Percentiles rank a stretch among this genome's conserved stretches.
These are phyloP conservation scores for Drosophila repletoides DNA, from an alignment of 1,140 invertebrate genomes.

Conservation along the genomic window DNA sequence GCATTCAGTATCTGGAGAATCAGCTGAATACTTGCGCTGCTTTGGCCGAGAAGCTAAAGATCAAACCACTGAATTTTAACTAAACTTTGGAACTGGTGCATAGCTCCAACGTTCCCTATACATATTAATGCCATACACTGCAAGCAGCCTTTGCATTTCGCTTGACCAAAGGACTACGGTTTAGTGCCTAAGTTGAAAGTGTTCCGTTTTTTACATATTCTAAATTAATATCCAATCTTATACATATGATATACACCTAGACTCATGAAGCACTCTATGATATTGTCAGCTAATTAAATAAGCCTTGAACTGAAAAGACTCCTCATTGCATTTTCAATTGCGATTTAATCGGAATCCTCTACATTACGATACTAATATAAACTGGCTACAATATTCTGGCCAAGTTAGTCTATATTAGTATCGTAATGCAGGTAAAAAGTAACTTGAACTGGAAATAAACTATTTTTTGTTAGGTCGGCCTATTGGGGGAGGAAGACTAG, in stretches of 20 bases:
- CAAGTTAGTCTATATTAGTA: too few relatives aligned
- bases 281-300: too few relatives aligned
- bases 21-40: conserved; percentile 86
- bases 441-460: too few relatives aligned
- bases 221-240: conserved; percentile 20
- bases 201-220: conserved; percentile 12
- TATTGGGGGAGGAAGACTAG: too few relatives aligned
- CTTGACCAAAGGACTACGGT: conserved; percentile 61
- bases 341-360: too few relatives aligned
- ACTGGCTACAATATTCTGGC: too few relatives aligned
- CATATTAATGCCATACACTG: conserved; percentile 11
- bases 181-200: conserved; percentile 44
- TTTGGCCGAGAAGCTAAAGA: conserved; percentile 84
- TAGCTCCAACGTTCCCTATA: conserved; percentile 28
- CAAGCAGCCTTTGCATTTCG: conserved; percentile 56
- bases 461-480: neutral
- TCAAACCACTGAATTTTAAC: conserved; percentile 83
- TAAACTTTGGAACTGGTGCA: conserved; percentile 12
- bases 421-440: too few relatives aligned
- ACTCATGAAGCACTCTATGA: neutral
- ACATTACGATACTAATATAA: too few relatives aligned
- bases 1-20: conserved; percentile 90
- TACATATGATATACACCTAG: conserved; percentile 8
- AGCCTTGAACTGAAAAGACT: too few relatives aligned
- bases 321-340: too few relatives aligned